Percentiles rank a stretch among this genome's conserved stretches.
Evolutionary conservation across 2,888 invertebrate genomes (phyloP).

Genomic region (Dusona sp.): DNA sequence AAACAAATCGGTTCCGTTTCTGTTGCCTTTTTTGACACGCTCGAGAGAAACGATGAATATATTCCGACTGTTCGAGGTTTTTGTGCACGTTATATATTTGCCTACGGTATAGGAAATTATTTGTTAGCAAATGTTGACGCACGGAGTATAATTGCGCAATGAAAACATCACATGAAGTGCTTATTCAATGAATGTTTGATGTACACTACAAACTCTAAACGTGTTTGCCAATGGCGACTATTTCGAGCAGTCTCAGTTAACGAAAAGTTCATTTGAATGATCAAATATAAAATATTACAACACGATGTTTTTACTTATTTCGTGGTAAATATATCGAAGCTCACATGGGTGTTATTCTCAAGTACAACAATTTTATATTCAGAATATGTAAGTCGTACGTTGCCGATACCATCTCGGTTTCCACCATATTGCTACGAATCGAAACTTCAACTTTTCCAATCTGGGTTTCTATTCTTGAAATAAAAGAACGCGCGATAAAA

Average conservation of each 20-base stretch:
- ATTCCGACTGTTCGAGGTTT: background rate
- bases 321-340: background rate
- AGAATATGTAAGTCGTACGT: background rate
- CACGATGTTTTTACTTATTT: background rate
- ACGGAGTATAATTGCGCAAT: background rate
- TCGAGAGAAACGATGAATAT: background rate
- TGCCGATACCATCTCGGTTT: background rate
- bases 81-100: background rate
- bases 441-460: slow-evolving; percentile 10
- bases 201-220: background rate
- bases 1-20: too few relatives aligned
- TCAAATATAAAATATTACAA: background rate
- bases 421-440: slow-evolving; percentile 11
- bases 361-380: slow-evolving; percentile 7
- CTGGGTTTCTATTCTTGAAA: background rate
- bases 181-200: background rate
- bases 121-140: background rate
- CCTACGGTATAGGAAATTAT: background rate
- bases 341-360: background rate
- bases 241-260: background rate
- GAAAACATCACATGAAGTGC: background rate
- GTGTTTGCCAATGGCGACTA: background rate
- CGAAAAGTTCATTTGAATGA: background rate
- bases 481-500: slow-evolving; percentile 1
- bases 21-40: background rate